These are phyloP conservation scores for Pteronotus mesoamericanus DNA, from an alignment of 2,797 vertebrate genomes.

Conservation along the genomic window DNA sequence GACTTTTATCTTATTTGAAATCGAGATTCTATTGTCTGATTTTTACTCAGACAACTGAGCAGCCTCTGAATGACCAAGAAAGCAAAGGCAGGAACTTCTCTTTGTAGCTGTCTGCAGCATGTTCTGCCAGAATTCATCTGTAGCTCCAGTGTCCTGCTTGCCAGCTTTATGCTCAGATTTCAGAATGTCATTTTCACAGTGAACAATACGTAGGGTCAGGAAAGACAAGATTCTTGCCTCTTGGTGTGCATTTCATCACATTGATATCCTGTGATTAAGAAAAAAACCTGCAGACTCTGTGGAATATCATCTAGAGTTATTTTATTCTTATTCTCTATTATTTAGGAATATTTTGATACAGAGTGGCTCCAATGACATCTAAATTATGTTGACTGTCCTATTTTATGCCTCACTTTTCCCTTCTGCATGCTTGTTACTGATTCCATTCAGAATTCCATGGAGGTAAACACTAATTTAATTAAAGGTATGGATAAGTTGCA, in stretches of 20 bases:
- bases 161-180: neutral
- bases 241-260: neutral
- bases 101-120: neutral
- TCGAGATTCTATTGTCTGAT: neutral
- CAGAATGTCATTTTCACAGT: neutral
- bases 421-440: neutral
- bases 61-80: neutral
- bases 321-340: neutral
- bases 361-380: neutral
- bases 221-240: neutral
- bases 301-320: neutral
- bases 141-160: neutral
- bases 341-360: neutral
- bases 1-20: conserved; percentile 5
- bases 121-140: neutral
- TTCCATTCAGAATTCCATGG: neutral
- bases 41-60: conserved; percentile 6
- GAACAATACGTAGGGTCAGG: neutral
- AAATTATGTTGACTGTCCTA: neutral
- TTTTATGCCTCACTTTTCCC: neutral
- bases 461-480: conserved; percentile 36
- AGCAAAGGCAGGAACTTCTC: neutral
- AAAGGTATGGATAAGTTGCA: neutral
- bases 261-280: neutral
- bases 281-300: neutral